phyloP scores from a whole-genome alignment of 2,888 invertebrate genomes.

The Dione juno region DNA sequence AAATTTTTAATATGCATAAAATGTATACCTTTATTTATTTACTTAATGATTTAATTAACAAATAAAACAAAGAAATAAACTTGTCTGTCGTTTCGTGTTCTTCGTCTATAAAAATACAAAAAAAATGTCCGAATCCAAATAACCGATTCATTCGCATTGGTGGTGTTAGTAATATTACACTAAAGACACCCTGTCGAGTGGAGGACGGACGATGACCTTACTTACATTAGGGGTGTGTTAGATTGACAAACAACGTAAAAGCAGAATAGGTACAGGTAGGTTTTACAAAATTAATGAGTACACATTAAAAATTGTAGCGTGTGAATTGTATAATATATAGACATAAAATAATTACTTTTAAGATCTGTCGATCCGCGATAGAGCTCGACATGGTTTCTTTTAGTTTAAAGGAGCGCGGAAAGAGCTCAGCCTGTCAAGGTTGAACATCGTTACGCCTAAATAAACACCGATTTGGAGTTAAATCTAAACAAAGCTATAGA shows the following conservation, averaged over 20 bases:
- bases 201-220: conserved; percentile 70
- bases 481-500: neutral
- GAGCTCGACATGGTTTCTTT: conserved; percentile 2
- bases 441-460: conserved; percentile 21
- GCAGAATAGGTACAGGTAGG: neutral
- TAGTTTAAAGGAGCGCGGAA: conserved; percentile 27
- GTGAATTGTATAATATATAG: neutral
- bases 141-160: conserved; percentile 4
- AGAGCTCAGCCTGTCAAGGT: conserved; percentile 23
- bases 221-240: conserved; percentile 46
- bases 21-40: neutral
- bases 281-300: neutral
- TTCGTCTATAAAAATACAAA: neutral
- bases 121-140: conserved; percentile 12
- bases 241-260: conserved; percentile 41
- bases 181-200: conserved; percentile 59
- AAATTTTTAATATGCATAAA: neutral
- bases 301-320: neutral
- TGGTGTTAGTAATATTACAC: conserved; percentile 43
- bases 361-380: neutral
- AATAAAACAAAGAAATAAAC: neutral
- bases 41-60: neutral
- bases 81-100: no score
- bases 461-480: conserved; percentile 4
- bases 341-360: neutral